Percentiles rank a stretch among this genome's conserved stretches.
These are phyloP conservation scores for Zootoca vivipara DNA, from an alignment of 2,113 vertebrate species.

Conservation along the genomic window DNA sequence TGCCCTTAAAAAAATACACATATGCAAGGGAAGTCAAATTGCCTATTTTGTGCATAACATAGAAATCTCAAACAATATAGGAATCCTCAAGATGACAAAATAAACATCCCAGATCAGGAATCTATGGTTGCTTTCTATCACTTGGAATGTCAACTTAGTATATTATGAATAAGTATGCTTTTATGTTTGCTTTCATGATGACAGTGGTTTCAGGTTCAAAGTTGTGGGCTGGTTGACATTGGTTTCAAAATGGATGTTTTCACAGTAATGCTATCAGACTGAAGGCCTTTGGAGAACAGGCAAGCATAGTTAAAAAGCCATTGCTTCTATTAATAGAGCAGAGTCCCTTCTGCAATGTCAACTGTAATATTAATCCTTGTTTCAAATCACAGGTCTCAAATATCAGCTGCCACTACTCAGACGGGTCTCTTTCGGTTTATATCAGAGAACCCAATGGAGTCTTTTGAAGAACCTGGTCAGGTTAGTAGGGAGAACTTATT, in stretches of 20 bases:
- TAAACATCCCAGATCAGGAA: background rate
- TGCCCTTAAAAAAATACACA: background rate
- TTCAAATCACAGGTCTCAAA: slow-evolving; percentile 86
- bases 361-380: slow-evolving; percentile 91
- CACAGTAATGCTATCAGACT: slow-evolving; percentile 66
- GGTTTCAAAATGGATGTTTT: slow-evolving; percentile 44
- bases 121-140: background rate
- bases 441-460: slow-evolving; percentile 88
- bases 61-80: slow-evolving; percentile 2
- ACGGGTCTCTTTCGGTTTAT: slow-evolving; percentile 79
- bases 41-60: background rate
- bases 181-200: background rate
- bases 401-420: slow-evolving; percentile 80
- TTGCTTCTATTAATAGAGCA: slow-evolving; percentile 89
- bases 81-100: background rate
- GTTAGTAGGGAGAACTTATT: slow-evolving; percentile 73
- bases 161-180: slow-evolving; percentile 14
- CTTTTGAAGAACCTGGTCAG: slow-evolving; percentile 73
- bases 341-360: slow-evolving; percentile 86
- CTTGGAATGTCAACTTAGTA: background rate
- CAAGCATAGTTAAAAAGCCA: slow-evolving; percentile 84
- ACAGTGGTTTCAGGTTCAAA: slow-evolving; percentile 39
- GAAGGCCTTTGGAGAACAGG: slow-evolving; percentile 71
- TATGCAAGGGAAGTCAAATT: background rate
- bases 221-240: background rate